Evolutionary conservation across 2,113 vertebrate species (phyloP).

Genomic region (Neotoma lepida): DNA sequence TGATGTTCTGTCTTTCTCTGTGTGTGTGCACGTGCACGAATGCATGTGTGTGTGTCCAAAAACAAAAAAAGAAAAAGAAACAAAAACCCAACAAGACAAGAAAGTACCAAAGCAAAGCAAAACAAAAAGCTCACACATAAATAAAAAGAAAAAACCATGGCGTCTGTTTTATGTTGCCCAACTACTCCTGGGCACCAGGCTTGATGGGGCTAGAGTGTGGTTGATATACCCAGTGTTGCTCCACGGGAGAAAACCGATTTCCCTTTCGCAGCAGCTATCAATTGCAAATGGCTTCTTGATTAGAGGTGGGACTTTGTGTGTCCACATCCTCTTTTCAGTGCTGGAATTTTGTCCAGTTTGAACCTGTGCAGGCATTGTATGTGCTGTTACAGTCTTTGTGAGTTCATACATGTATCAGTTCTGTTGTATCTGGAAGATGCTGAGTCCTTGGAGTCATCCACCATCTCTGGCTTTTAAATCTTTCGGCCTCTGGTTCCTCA

Average conservation of each 20-base stretch:
- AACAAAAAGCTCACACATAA: neutral
- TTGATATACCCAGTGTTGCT: neutral
- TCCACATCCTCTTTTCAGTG: neutral
- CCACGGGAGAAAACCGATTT: neutral
- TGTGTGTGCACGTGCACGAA: neutral
- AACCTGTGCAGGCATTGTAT: neutral
- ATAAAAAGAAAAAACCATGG: neutral
- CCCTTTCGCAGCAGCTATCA: neutral
- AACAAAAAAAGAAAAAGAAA: neutral
- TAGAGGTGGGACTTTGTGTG: neutral
- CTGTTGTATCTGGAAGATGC: neutral
- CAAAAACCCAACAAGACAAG: neutral
- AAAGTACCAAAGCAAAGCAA: neutral
- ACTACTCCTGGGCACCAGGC: neutral
- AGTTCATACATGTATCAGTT: neutral
- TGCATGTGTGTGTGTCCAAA: neutral
- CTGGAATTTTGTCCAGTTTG: neutral
- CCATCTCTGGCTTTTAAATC: neutral
- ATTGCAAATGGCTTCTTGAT: neutral
- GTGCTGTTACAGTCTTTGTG: neutral
- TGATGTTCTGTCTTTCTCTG: neutral
- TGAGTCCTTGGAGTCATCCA: neutral
- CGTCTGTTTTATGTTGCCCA: neutral
- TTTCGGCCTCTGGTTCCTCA: neutral
- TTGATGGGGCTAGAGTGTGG: neutral